phyloP scores from a whole-genome alignment of 2,888 invertebrate species.

The Griposia aprilina region DNA sequence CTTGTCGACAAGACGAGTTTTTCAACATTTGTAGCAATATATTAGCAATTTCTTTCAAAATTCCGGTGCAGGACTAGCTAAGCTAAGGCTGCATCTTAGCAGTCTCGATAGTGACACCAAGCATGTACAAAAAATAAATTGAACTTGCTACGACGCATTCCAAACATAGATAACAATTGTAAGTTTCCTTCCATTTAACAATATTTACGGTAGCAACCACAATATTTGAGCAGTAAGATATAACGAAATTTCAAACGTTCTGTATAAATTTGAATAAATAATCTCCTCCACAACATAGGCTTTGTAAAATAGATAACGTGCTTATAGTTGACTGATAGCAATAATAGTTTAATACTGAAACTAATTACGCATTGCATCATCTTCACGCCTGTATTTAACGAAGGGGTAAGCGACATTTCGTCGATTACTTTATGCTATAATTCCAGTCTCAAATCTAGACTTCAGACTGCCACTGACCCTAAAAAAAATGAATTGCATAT shows the following conservation, averaged over 20 bases:
- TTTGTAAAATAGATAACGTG: conserved; percentile 5
- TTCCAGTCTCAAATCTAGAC: too few relatives aligned
- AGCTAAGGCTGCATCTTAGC: too few relatives aligned
- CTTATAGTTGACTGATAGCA: conserved; percentile 1
- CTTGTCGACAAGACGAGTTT: too few relatives aligned
- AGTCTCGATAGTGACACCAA: background rate
- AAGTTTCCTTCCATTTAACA: conserved; percentile 5
- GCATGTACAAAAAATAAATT: background rate
- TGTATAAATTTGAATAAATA: background rate
- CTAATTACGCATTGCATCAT: background rate
- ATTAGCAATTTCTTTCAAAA: background rate
- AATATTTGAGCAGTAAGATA: conserved; percentile 19
- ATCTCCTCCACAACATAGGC: conserved; percentile 1
- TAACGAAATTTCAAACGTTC: background rate
- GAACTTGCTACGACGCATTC: background rate
- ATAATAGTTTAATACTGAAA: background rate
- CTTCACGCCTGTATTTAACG: background rate
- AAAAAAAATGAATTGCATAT: background rate
- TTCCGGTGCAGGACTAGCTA: background rate
- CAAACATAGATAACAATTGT: background rate
- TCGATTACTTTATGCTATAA: too few relatives aligned
- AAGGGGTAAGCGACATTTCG: background rate
- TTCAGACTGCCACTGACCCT: too few relatives aligned
- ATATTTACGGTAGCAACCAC: conserved; percentile 7
- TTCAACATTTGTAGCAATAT: background rate